Conservation (phyloP, 2,888 invertebrate genomes). For the Drosophila mettleri region DNA sequence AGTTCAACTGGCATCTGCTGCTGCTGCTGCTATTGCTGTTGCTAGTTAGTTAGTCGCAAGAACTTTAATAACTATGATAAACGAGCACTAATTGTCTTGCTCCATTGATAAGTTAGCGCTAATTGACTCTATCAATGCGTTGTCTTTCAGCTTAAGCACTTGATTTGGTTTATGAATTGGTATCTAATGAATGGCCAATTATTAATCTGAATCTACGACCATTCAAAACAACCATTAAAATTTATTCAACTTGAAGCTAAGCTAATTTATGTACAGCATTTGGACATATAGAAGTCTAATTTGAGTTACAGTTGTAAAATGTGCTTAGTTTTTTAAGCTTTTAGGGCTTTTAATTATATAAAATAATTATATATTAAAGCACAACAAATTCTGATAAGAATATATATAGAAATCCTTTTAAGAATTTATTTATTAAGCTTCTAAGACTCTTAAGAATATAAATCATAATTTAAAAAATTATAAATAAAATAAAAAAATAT, state of each 20-base stretch:
- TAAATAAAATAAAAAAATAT: no score
- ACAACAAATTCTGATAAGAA: no score
- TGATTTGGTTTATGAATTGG: conserved; percentile 17
- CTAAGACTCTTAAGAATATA: no score
- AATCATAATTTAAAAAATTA: no score
- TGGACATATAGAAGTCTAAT: not conserved
- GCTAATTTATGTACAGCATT: not conserved
- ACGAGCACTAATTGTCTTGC: conserved; percentile 17
- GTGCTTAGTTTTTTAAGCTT: no score
- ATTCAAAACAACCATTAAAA: not conserved
- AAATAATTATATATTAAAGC: no score
- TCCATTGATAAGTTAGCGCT: conserved; percentile 27
- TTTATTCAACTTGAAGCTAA: not conserved
- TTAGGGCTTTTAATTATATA: no score
- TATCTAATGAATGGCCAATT: conserved; percentile 13
- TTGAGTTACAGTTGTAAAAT: not conserved
- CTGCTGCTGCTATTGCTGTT: not conserved
- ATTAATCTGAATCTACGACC: not conserved
- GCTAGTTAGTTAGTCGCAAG: conserved; percentile 3
- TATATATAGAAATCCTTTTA: no score
- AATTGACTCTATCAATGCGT: conserved; percentile 32
- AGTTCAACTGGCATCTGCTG: conserved; percentile 13
- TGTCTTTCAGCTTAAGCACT: conserved; percentile 20
- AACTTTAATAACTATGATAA: conserved; percentile 13
- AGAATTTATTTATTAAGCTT: no score